Conservation (phyloP, 2,888 invertebrate species). For the Machimus rusticus region DNA sequence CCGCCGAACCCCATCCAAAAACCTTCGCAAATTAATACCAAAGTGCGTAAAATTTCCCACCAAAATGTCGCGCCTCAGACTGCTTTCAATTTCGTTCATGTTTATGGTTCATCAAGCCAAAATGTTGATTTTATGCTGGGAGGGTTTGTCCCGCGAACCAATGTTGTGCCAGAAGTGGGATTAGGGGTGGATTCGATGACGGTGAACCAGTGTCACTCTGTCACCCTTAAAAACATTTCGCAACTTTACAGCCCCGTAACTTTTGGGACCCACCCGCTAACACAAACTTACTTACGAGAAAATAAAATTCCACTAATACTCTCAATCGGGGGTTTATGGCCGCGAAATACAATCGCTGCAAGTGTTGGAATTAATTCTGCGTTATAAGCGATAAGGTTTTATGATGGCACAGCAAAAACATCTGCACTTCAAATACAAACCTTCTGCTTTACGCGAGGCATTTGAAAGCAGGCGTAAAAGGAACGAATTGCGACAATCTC, state of each 20-base stretch:
- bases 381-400: slow-evolving; percentile 9
- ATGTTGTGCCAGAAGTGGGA: neutral
- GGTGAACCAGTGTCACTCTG: slow-evolving; percentile 14
- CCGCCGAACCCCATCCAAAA: neutral
- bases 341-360: neutral
- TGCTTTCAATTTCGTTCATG: slow-evolving; percentile 37
- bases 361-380: neutral
- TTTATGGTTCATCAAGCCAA: slow-evolving; percentile 30
- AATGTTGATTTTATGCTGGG: slow-evolving; percentile 20
- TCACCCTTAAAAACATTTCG: slow-evolving; percentile 12
- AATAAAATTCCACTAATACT: slow-evolving; percentile 19
- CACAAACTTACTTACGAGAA: neutral
- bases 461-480: neutral
- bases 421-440: neutral
- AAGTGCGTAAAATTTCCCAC: slow-evolving; percentile 13
- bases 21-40: neutral
- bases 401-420: neutral
- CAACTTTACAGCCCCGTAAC: slow-evolving; percentile 8
- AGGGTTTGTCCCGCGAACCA: neutral
- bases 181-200: slow-evolving; percentile 23
- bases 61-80: neutral
- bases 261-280: neutral
- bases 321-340: neutral
- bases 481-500: neutral
- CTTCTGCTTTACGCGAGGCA: neutral